Evolutionary conservation across 2,797 vertebrate species (phyloP).

Genomic region (Ficedula albicollis): DNA sequence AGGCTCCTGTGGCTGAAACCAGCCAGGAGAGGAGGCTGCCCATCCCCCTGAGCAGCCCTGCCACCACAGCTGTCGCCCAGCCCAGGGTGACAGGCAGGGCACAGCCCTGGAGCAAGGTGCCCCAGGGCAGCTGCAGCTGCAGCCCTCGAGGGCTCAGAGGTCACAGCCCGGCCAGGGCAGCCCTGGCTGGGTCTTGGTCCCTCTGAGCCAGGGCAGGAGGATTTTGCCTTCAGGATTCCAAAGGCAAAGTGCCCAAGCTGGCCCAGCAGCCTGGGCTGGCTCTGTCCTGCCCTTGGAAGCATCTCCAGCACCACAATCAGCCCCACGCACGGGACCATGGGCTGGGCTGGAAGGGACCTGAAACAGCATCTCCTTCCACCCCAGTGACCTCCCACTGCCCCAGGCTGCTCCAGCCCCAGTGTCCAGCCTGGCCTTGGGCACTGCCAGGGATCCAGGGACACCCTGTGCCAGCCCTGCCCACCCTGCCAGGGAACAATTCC

Average conservation of each 20-base stretch:
- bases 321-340: accelerated
- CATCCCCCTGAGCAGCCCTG: accelerated
- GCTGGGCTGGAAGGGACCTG: background rate
- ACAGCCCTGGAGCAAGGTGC: background rate
- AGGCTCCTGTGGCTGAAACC: background rate
- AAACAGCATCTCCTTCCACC: accelerated
- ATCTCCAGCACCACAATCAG: background rate
- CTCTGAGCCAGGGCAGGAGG: background rate
- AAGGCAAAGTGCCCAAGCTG: background rate
- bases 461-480: no score
- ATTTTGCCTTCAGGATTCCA: background rate
- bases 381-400: background rate
- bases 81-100: background rate
- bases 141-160: background rate
- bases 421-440: background rate
- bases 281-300: background rate
- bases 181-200: background rate
- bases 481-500: no score
- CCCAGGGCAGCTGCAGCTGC: background rate
- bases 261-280: background rate
- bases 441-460: background rate
- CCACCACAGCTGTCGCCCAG: accelerated
- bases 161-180: background rate
- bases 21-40: background rate
- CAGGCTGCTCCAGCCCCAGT: background rate